Evolutionary conservation across 2,888 invertebrate genomes (phyloP).

Genomic region (Hyposoter dolosus): DNA sequence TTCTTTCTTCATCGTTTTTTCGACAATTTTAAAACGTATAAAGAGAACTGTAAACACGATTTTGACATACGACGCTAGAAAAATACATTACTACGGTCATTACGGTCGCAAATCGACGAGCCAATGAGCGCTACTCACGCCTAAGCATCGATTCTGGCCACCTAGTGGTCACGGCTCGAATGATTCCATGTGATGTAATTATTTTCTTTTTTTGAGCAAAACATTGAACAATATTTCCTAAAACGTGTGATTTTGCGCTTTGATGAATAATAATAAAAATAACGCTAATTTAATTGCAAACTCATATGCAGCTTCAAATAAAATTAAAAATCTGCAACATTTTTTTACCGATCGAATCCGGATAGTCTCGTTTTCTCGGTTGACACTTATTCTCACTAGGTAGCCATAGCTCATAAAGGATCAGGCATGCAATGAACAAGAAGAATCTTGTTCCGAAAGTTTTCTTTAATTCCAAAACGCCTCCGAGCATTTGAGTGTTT

Average conservation of each 20-base stretch:
- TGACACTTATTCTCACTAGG: neutral
- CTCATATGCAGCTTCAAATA: neutral
- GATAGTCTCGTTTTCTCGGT: neutral
- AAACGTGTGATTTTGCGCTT: neutral
- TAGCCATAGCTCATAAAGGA: neutral
- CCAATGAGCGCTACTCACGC: neutral
- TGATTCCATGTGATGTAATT: neutral
- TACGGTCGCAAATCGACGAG: neutral
- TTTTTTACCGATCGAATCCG: neutral
- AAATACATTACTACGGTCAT: neutral
- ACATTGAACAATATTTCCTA: neutral
- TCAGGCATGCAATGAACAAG: neutral
- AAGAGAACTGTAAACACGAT: neutral
- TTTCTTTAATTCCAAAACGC: conserved; percentile 2
- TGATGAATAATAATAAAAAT: neutral
- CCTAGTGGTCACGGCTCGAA: neutral
- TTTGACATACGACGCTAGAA: conserved; percentile 37
- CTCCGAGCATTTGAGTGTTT: neutral
- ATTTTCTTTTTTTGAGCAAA: neutral
- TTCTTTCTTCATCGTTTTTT: conserved; percentile 87
- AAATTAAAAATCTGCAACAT: neutral
- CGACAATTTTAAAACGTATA: neutral
- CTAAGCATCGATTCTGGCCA: neutral
- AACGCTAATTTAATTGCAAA: neutral
- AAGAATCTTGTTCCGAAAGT: neutral